Percentiles rank a stretch among this genome's conserved stretches.
These are phyloP conservation scores for Monomorium pharaonis DNA, from an alignment of 1,140 invertebrate genomes.

Conservation along the genomic window DNA sequence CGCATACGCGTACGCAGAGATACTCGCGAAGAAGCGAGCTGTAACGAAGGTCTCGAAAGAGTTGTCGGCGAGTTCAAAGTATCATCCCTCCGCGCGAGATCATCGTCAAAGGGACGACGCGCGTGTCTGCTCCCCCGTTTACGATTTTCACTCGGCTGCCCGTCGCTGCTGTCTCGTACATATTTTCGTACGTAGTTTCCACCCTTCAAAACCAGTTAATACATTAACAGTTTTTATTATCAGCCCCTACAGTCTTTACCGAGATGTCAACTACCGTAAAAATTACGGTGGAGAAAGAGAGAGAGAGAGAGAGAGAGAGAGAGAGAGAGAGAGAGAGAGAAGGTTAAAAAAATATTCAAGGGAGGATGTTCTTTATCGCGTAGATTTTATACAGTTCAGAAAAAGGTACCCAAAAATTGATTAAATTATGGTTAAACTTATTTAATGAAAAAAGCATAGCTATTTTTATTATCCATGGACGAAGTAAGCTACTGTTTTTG, in stretches of 20 bases:
- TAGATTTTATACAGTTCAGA: not conserved
- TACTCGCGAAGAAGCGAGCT: constrained; percentile 54
- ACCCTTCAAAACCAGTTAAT: constrained; percentile 57
- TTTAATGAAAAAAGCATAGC: not conserved
- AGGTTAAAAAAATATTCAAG: not conserved
- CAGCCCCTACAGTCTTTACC: too few species aligned
- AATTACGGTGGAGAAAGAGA: too few species aligned
- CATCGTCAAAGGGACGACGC: constrained; percentile 71
- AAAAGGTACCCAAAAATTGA: not conserved
- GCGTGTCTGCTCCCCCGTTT: constrained; percentile 69
- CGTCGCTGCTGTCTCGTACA: constrained; percentile 50
- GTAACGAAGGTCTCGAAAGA: constrained; percentile 61
- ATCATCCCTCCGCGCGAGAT: constrained; percentile 68
- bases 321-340: too few species aligned
- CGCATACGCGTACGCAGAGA: constrained; percentile 18
- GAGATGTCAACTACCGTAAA: not conserved
- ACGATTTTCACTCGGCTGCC: constrained; percentile 70
- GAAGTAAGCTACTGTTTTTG: too few species aligned
- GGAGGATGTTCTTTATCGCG: not conserved
- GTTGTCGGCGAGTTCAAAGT: constrained; percentile 74
- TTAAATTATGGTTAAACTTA: not conserved
- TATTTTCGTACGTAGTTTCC: constrained; percentile 25
- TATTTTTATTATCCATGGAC: not conserved
- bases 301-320: too few species aligned
- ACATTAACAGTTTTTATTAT: not conserved